Conservation (phyloP, 2,888 invertebrate species). For the Papilio protenor region DNA sequence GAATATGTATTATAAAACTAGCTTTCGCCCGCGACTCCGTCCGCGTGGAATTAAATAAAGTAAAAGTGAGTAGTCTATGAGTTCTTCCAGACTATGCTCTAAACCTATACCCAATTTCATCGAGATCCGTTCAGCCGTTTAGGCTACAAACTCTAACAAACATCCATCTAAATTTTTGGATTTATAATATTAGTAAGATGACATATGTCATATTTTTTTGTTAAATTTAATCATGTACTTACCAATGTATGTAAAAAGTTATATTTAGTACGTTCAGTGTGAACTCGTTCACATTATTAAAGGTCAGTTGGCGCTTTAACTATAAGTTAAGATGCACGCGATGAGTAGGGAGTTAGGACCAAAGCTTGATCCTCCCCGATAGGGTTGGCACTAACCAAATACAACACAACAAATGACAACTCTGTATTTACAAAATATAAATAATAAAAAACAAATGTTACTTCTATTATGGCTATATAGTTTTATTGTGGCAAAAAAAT, state of each 20-base stretch:
- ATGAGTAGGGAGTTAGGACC: constrained; percentile 38
- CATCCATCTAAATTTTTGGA: no score
- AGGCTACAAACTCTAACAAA: no score
- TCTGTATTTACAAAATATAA: no score
- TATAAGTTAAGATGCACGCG: constrained; percentile 40
- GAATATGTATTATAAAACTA: neutral
- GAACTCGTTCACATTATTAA: constrained; percentile 38
- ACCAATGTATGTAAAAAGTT: neutral
- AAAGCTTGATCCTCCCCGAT: neutral
- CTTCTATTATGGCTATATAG: no score
- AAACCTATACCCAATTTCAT: no score
- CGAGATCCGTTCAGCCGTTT: no score
- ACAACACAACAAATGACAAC: neutral
- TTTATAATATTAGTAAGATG: no score
- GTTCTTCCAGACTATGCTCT: no score
- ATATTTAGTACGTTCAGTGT: constrained; percentile 25
- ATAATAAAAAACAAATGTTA: no score
- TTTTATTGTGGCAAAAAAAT: neutral
- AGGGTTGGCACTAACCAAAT: constrained; percentile 26
- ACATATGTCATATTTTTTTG: neutral
- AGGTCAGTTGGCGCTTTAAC: constrained; percentile 40
- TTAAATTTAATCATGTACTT: neutral
- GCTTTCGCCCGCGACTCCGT: no score
- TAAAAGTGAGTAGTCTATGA: no score
- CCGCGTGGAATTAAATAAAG: no score